These are phyloP conservation scores for Elaphurus davidianus DNA, from an alignment of 2,113 vertebrate genomes.

Conservation along the genomic window DNA sequence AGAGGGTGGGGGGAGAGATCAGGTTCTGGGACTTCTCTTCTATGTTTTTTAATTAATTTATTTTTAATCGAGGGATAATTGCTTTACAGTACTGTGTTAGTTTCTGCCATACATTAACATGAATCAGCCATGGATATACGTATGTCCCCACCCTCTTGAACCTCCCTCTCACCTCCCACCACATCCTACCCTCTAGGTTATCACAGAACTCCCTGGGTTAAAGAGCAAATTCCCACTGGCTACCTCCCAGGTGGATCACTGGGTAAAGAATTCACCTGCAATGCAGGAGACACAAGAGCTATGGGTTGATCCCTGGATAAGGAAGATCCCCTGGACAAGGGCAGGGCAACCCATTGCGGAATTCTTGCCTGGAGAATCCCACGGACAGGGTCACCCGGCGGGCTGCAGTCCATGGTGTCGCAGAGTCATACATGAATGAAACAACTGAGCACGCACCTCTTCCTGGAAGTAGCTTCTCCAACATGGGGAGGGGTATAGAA, in stretches of 20 bases:
- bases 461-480: not conserved
- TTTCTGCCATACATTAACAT: not conserved
- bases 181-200: not conserved
- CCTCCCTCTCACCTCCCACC: not conserved
- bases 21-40: not conserved
- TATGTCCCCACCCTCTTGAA: not conserved
- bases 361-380: not conserved
- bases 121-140: not conserved
- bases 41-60: not conserved
- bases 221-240: not conserved
- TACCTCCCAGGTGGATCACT: not conserved
- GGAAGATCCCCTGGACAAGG: not conserved
- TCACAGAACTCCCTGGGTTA: not conserved
- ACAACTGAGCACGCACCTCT: not conserved
- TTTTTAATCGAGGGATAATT: not conserved
- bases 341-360: not conserved
- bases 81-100: not conserved
- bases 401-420: not conserved
- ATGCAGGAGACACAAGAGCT: not conserved
- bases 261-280: not conserved
- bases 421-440: not conserved
- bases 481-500: rapidly evolving
- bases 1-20: rapidly evolving
- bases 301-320: not conserved
- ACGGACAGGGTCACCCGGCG: rapidly evolving